Evolutionary conservation across 2,888 invertebrate genomes (phyloP).

Genomic region (Orthosia cruda): DNA sequence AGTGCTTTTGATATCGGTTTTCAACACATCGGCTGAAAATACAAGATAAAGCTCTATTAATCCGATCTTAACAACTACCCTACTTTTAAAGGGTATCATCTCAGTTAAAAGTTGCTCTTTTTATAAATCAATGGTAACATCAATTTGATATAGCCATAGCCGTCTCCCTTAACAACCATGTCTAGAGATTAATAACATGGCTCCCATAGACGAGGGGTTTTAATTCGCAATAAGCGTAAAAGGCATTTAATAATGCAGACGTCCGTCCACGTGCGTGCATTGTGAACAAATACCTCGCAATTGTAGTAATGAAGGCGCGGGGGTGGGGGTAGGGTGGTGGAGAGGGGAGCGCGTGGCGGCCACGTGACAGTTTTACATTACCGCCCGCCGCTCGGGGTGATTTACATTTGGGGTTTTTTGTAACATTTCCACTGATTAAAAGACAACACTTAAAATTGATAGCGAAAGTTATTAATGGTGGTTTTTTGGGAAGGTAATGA

Average conservation of each 20-base stretch:
- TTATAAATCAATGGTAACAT: conserved; percentile 70
- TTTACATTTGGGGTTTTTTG: conserved; percentile 81
- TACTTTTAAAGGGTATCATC: conserved; percentile 19
- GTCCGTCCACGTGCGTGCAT: conserved; percentile 87
- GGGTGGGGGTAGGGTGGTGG: conserved; percentile 68
- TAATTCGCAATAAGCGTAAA: conserved; percentile 91
- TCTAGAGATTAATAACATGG: conserved; percentile 84
- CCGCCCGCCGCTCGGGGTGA: conserved; percentile 79
- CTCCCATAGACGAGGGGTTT: conserved; percentile 80
- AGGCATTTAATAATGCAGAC: conserved; percentile 92
- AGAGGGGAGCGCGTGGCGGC: conserved; percentile 83
- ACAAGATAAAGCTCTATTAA: conserved; percentile 15
- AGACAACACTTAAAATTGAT: conserved; percentile 68
- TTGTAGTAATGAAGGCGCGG: conserved; percentile 87
- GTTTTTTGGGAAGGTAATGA: neutral
- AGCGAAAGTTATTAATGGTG: conserved; percentile 53
- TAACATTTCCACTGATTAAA: conserved; percentile 76
- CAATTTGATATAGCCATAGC: conserved; percentile 75
- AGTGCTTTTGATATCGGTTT: conserved; percentile 1
- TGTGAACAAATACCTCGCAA: conserved; percentile 89
- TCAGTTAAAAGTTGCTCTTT: conserved; percentile 75
- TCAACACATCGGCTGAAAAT: conserved; percentile 2
- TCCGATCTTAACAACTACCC: conserved; percentile 26
- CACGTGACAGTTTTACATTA: conserved; percentile 89
- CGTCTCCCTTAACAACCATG: conserved; percentile 68